Evolutionary conservation across 2,113 vertebrate genomes (phyloP), one percentile per base, ranked within the genome.

Genomic region (Mystacornis crossleyi): DNA sequence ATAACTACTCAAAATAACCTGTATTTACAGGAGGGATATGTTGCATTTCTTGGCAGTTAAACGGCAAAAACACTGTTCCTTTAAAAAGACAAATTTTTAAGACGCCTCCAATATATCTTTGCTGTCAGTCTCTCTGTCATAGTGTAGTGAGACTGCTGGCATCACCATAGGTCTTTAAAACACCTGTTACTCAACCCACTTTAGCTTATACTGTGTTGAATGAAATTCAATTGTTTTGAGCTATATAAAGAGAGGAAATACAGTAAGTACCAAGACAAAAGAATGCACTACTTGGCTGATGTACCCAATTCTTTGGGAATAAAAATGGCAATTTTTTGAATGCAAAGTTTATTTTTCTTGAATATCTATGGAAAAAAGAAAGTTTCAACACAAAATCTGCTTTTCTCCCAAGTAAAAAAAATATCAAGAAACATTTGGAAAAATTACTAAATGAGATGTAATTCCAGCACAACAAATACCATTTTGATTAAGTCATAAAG

Each of bases 401-500:
- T 7, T 6, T 7, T 3, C 6, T 33, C 8, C 10, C 29, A 18
- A 33, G 25, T n/a, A 51, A 82, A 71, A n/a, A n/a, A 89, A 57
- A 48, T 12, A 36, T 42, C 4, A 62, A 54, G n/a, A 80, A 67
- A 64, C 8, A 71, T 45, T 62, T 45, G 12, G 19, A 51, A 78
- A 93, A 90, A 36, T 5, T 55, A 58, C 4, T n/a, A 77, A 72
- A 45, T 83, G 6, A 91, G 66, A 47, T 53, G 14, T 47, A 75
- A 79, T 81, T 74, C 12, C 26, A n/a, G n/a, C n/a, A n/a, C n/a
- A n/a, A 60, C 28, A 82, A 33, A 81, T 77, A 18, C 5, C 34
- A 77, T 50, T 86, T n/a, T 83, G 47, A 78, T 75, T 50, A 72
- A 60, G n/a, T 84, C 33, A 51, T 87, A 69, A 84, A 93, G 31